These are phyloP conservation scores for Apamea epomidion DNA, from an alignment of 2,888 invertebrate species.

Conservation along the genomic window DNA sequence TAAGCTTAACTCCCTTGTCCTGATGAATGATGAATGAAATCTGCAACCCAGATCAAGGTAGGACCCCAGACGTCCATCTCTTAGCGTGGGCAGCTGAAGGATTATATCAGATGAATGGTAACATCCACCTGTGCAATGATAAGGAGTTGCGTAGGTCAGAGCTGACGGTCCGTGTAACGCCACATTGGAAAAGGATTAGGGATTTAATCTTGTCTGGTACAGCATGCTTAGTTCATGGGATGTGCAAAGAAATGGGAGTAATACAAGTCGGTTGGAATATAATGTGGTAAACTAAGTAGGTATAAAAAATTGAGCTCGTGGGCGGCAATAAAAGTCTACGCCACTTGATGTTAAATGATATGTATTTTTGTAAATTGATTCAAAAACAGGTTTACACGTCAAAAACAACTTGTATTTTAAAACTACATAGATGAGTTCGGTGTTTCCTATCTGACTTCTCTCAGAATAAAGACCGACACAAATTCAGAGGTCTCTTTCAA, in stretches of 20 bases:
- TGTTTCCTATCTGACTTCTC: no score
- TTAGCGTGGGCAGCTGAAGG: conserved; percentile 39
- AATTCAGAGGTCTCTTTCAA: not conserved
- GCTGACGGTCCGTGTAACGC: conserved; percentile 4
- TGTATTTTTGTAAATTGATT: no score
- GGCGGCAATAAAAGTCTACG: not conserved
- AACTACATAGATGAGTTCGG: no score
- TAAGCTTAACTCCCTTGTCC: conserved; percentile 11
- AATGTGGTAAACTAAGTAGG: not conserved
- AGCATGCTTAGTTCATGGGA: not conserved
- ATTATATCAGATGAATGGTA: conserved; percentile 57
- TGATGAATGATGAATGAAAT: conserved; percentile 43
- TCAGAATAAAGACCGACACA: not conserved
- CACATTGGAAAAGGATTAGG: conserved; percentile 24
- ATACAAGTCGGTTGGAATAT: not conserved
- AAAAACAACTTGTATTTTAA: no score
- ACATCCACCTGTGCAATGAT: conserved; percentile 58
- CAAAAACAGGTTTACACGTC: no score
- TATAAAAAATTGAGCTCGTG: not conserved
- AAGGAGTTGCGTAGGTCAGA: conserved; percentile 59
- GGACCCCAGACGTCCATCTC: conserved; percentile 35
- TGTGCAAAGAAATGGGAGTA: not conserved
- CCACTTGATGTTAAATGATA: not conserved
- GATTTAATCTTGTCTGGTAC: not conserved
- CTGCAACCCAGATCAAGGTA: conserved; percentile 50